Evolutionary conservation across 2,888 invertebrate species (phyloP).

Genomic region (Nezara viridula): DNA sequence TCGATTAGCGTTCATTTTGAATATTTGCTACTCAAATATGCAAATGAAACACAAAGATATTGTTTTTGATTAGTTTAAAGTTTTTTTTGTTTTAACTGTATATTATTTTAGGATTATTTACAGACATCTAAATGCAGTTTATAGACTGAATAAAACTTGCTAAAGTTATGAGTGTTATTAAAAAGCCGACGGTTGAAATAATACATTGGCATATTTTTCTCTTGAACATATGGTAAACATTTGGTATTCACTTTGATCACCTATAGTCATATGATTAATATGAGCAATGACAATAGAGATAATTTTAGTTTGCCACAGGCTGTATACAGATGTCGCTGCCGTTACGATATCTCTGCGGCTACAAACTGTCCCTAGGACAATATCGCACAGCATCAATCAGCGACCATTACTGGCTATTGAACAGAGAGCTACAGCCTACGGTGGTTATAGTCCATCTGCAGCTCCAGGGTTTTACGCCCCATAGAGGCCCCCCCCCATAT

Average conservation of each 20-base stretch:
- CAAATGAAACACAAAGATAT: too few species aligned
- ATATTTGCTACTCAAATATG: too few species aligned
- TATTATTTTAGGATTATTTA: too few species aligned
- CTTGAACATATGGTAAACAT: not conserved
- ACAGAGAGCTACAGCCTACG: not conserved
- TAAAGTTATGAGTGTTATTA: too few species aligned
- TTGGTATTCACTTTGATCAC: not conserved
- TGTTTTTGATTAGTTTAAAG: too few species aligned
- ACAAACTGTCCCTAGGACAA: constrained; percentile 13
- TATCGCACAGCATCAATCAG: constrained; percentile 30
- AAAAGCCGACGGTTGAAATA: too few species aligned
- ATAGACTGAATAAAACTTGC: too few species aligned
- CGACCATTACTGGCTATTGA: constrained; percentile 37
- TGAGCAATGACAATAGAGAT: not conserved
- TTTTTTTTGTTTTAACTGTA: too few species aligned
- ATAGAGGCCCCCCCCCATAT: not conserved
- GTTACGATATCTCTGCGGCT: constrained; percentile 5
- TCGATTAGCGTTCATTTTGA: too few species aligned
- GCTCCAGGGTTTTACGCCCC: not conserved
- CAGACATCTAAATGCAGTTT: too few species aligned
- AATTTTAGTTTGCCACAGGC: not conserved
- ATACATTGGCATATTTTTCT: too few species aligned
- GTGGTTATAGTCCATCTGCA: constrained; percentile 29
- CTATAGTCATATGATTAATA: constrained; percentile 26
- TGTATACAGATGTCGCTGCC: not conserved